phyloP scores from a whole-genome alignment of 2,113 vertebrate species.

The Aphyosemion australe region DNA sequence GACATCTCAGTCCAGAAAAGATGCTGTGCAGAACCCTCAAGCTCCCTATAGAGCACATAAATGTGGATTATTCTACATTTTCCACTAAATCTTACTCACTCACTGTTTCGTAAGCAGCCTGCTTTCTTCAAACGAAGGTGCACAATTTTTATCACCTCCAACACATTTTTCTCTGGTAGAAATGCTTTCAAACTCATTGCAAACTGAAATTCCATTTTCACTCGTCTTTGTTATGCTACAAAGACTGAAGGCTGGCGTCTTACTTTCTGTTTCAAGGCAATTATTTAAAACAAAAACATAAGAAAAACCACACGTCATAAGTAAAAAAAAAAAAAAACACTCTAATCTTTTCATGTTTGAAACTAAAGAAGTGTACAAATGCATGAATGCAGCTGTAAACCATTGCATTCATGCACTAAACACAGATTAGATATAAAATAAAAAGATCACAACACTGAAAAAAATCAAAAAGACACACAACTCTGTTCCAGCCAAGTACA shows the following conservation, averaged over 20 bases:
- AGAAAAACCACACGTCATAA: background rate
- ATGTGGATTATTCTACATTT: slow-evolving; percentile 5
- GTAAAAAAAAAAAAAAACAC: background rate
- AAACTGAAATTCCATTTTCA: background rate
- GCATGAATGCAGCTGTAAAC: slow-evolving; percentile 5
- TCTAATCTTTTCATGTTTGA: background rate
- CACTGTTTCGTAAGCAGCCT: slow-evolving; percentile 10
- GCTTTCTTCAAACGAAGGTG: slow-evolving; percentile 1
- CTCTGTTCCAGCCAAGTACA: slow-evolving; percentile 83
- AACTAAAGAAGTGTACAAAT: background rate
- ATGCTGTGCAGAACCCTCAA: too few relatives aligned
- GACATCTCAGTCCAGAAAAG: too few relatives aligned
- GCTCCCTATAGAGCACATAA: background rate
- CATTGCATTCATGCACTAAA: slow-evolving; percentile 15
- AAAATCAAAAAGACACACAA: slow-evolving; percentile 80
- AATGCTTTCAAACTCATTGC: background rate
- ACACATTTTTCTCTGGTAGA: slow-evolving; percentile 2
- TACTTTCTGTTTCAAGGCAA: background rate
- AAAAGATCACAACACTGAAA: slow-evolving; percentile 42
- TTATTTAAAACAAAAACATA: background rate
- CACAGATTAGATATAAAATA: background rate
- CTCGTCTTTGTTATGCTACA: background rate
- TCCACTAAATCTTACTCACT: slow-evolving; percentile 9
- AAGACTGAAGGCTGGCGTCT: background rate
- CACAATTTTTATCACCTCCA: background rate